Evolutionary conservation across 1,140 invertebrate genomes (phyloP).

Genomic region (Gonioctena quinquepunctata): DNA sequence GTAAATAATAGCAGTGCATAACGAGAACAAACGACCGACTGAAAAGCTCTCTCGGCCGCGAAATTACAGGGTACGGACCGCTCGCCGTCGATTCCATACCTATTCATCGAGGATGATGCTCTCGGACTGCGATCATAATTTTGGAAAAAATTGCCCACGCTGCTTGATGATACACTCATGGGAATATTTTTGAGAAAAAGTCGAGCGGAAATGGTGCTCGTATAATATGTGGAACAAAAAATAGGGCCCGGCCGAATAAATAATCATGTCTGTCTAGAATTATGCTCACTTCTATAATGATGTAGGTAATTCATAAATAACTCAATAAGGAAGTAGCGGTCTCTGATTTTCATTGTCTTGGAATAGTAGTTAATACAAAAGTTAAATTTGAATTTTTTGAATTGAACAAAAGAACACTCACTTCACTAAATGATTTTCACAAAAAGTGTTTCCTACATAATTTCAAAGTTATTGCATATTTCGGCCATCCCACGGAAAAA

Average conservation of each 20-base stretch:
- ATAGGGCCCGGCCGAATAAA: not conserved
- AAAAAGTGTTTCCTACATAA: too few relatives aligned
- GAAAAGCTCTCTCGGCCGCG: not conserved
- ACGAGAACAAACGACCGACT: conserved; percentile 6
- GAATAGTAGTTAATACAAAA: too few relatives aligned
- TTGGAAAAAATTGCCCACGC: not conserved
- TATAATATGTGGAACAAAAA: not conserved
- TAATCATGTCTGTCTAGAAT: too few relatives aligned
- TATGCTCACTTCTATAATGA: too few relatives aligned
- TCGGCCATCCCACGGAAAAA: too few relatives aligned
- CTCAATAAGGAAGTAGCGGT: too few relatives aligned
- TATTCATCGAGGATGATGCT: conserved; percentile 2
- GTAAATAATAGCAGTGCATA: conserved; percentile 14
- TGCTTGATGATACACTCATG: not conserved
- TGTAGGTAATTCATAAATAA: too few relatives aligned
- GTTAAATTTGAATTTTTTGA: too few relatives aligned
- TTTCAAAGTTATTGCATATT: too few relatives aligned
- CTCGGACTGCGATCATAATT: not conserved
- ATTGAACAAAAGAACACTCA: too few relatives aligned
- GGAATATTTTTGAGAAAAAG: not conserved
- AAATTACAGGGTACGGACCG: conserved; percentile 6
- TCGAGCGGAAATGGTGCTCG: not conserved
- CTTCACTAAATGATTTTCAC: too few relatives aligned
- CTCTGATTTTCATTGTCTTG: too few relatives aligned
- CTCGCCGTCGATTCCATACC: not conserved